A percentile compares a stretch with the other conserved stretches of the same genome.
Evolutionary conservation across 1,140 invertebrate species (phyloP).

Genomic region (Macrotrachela quadricornifera): DNA sequence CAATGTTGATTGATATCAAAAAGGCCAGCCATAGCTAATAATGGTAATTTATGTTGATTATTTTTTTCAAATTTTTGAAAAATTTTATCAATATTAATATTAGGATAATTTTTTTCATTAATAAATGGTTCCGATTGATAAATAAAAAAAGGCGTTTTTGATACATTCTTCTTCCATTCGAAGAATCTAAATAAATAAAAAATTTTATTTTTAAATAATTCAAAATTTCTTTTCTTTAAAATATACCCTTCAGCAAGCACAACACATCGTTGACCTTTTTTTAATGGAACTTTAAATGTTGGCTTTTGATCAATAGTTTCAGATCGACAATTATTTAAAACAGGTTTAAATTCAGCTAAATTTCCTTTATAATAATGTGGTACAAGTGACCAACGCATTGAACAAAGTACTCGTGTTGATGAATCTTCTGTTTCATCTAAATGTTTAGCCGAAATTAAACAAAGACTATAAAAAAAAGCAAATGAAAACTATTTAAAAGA

Average conservation of each 20-base stretch:
- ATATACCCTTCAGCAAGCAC: constrained; percentile 51
- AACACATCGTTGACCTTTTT: constrained; percentile 48
- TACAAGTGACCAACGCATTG: too few species aligned
- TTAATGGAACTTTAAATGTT: constrained; percentile 42
- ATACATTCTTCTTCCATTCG: constrained; percentile 47
- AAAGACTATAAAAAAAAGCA: too few species aligned
- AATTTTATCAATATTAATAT: constrained; percentile 1
- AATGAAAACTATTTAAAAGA: too few species aligned
- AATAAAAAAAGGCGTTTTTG: constrained; percentile 56
- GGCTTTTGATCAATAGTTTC: constrained; percentile 47
- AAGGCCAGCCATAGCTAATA: constrained; percentile 52
- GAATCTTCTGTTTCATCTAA: too few species aligned
- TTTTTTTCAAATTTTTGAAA: constrained; percentile 11
- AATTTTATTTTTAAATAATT: neutral
- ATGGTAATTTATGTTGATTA: too few species aligned
- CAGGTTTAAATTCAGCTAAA: too few species aligned
- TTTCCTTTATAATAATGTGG: too few species aligned
- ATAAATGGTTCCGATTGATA: constrained; percentile 36
- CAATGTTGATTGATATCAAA: constrained; percentile 44
- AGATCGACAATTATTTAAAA: constrained; percentile 51
- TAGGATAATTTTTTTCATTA: neutral
- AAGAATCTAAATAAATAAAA: constrained; percentile 38
- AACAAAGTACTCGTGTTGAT: too few species aligned
- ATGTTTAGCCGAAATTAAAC: too few species aligned
- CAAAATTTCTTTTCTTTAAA: neutral